These are phyloP conservation scores for Liolophura sinensis DNA, from an alignment of 1,140 invertebrate genomes.

Conservation along the genomic window DNA sequence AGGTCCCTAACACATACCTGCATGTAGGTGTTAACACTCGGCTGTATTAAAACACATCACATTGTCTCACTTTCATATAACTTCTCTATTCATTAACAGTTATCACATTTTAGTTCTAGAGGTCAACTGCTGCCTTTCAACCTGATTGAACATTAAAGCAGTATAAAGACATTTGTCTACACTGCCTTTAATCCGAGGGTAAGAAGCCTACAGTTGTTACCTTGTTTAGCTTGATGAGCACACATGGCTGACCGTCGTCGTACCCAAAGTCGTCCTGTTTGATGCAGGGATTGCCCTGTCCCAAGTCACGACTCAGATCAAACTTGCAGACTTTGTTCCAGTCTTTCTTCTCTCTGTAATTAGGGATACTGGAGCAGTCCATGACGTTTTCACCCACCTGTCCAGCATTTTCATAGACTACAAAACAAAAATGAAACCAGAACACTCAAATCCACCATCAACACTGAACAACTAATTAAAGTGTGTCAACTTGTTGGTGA, in stretches of 20 bases:
- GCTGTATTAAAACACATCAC: no score
- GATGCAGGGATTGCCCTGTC: slow-evolving; percentile 15
- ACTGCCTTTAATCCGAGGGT: no score
- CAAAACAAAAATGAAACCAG: slow-evolving; percentile 9
- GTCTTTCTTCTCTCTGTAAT: slow-evolving; percentile 13
- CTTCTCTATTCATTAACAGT: no score
- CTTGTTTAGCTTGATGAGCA: slow-evolving; percentile 54
- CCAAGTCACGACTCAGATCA: slow-evolving; percentile 35
- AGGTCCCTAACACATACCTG: no score
- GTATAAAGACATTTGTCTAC: no score
- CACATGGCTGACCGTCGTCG: slow-evolving; percentile 50
- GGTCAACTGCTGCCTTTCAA: no score
- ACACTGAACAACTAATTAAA: no score
- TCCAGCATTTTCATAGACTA: slow-evolving; percentile 50
- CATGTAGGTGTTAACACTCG: no score
- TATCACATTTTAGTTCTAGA: no score
- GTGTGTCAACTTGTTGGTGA: no score
- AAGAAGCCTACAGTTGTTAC: slow-evolving; percentile 19
- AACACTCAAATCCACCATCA: background rate
- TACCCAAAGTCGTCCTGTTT: slow-evolving; percentile 48
- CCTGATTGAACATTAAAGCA: no score
- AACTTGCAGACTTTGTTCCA: slow-evolving; percentile 40
- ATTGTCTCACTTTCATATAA: no score
- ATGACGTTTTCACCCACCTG: slow-evolving; percentile 37
- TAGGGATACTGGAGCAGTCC: slow-evolving; percentile 26